phyloP scores from a whole-genome alignment of 2,797 vertebrate genomes.

The Capromys pilorides region DNA sequence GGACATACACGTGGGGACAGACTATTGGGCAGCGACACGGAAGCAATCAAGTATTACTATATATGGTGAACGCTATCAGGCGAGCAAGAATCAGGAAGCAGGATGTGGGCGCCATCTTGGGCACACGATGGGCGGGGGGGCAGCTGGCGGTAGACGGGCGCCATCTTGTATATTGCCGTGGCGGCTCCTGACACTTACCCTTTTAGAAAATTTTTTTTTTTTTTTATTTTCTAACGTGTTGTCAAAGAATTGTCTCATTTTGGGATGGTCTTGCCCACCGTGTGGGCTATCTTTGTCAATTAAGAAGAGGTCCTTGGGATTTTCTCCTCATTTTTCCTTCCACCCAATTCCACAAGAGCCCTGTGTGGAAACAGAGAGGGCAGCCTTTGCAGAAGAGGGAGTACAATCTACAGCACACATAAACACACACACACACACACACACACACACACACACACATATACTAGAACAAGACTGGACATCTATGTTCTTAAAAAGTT shows the following conservation, averaged over 20 bases:
- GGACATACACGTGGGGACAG: no score
- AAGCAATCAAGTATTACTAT: no score
- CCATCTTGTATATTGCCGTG: no score
- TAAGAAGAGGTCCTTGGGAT: neutral
- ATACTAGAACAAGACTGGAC: neutral
- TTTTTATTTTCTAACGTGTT: neutral
- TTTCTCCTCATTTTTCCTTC: neutral
- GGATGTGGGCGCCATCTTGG: no score
- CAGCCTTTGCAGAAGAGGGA: neutral
- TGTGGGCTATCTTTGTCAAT: neutral
- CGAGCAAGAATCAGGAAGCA: no score
- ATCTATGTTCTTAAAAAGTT: constrained; percentile 2
- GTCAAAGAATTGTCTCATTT: neutral
- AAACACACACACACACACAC: no score
- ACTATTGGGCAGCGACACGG: no score
- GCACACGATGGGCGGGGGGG: no score
- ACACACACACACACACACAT: no score
- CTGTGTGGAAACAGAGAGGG: neutral
- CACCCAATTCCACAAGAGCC: neutral
- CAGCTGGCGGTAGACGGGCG: no score
- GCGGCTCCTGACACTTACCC: no score
- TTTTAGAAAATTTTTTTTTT: neutral
- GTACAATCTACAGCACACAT: neutral
- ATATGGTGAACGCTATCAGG: no score
- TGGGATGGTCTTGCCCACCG: neutral